Base-by-base conservation (phyloP, 2,888 invertebrate genomes). In the Sinodicranocentrus sp. region DNA sequence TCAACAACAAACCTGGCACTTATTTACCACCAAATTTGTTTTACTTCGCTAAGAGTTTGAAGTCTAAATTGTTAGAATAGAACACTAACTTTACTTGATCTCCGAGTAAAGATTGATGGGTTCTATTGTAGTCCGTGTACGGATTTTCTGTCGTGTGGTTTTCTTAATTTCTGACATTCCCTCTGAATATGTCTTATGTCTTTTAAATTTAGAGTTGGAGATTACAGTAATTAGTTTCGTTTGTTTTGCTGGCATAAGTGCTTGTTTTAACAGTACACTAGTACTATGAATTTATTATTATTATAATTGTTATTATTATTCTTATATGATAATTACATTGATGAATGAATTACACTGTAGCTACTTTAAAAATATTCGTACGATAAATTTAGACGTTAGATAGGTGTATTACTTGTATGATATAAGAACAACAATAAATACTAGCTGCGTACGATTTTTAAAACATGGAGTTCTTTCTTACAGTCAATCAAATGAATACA, bases 131-230 rank as follows among this genome's bases (percentile, higher is more conserved):
- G n/a, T n/a, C n/a, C n/a, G n/a, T n/a, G n/a, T 6, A n/a, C 26
- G 17, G 61, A 28, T 61, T 33, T 63, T 63, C 33, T 33, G 5
- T 61, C 17, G 57, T 48, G 23, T 8, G 23, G 59, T 63, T 65
- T 63, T 75, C 48, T 63, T 52, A 44, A 33, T 26, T 73, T 61
- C 65, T 65, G 75, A 75, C 75, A 75, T 75, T 75, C 75, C 75
- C 72, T 72, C 28, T 70, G 52, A 70, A 68, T 61, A 52, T 15
- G 52, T 17, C 3, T 19, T 23, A 57, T 21, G 57, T 57, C 57
- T 57, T 57, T 19, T 57, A 57, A 19, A 57, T 21, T 23, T 57
- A 57, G 21, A 23, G 23, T 57, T 57, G 21, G 57, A 57, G 57
- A 57, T 5, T 15, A 21, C 19, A 57, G 48, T 33, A 48, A 48